phyloP scores from a whole-genome alignment of 2,797 vertebrate genomes.

The Monodelphis domestica region DNA sequence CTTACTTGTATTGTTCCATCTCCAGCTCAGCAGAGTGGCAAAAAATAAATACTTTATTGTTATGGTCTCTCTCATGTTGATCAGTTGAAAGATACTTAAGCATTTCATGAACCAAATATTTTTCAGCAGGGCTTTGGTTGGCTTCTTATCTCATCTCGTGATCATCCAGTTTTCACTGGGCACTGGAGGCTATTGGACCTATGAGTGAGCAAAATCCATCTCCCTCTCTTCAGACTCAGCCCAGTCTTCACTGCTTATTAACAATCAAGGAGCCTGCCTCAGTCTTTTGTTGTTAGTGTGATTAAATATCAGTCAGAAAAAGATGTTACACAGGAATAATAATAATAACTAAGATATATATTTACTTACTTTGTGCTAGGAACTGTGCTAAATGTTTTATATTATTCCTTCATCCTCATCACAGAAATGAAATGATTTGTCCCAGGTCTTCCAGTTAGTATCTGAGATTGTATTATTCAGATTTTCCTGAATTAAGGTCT shows the following conservation, averaged over 20 bases:
- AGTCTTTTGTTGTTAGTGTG: conserved; percentile 25
- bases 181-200: neutral
- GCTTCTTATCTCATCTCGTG: neutral
- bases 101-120: neutral
- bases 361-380: neutral
- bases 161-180: neutral
- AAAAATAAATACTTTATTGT: neutral
- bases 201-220: neutral
- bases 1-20: neutral
- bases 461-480: neutral
- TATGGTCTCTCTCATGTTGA: neutral
- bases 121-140: neutral
- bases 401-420: neutral
- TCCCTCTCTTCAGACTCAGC: conserved; percentile 12
- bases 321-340: neutral
- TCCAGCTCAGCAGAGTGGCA: neutral
- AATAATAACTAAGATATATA: neutral
- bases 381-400: neutral
- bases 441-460: neutral
- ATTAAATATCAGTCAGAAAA: conserved; percentile 39
- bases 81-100: neutral
- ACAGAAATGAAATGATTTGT: neutral
- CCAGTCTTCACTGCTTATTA: conserved; percentile 10
- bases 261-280: conserved; percentile 4
- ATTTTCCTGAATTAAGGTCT: neutral